A percentile compares a stretch with the other conserved stretches of the same genome.
Evolutionary conservation across 2,888 invertebrate genomes (phyloP).

Genomic region (Steinernema carpocapsae): DNA sequence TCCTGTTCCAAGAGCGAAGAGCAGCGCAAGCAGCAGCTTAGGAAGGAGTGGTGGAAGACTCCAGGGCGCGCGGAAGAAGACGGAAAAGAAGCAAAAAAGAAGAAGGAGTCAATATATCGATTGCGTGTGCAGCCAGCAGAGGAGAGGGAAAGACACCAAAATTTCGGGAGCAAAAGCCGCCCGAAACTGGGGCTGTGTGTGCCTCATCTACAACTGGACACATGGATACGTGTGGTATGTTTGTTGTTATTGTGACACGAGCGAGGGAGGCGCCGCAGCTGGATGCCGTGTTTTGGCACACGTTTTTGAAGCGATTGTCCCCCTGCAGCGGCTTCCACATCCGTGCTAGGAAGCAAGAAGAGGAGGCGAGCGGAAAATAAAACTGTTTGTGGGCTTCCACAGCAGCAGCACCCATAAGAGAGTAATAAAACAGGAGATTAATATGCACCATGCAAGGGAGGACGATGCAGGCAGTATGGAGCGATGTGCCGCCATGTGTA

Average conservation of each 20-base stretch:
- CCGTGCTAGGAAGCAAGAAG: background rate
- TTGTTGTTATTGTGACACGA: slow-evolving; percentile 9
- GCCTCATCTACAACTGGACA: no score
- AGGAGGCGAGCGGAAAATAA: background rate
- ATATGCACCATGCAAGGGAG: slow-evolving; percentile 3
- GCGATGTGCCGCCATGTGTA: no score
- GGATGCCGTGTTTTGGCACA: background rate
- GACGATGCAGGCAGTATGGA: no score
- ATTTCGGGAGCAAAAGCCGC: slow-evolving; percentile 1
- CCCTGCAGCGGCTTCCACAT: background rate
- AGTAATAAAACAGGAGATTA: slow-evolving; percentile 17
- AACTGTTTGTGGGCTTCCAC: background rate
- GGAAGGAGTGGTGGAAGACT: slow-evolving; percentile 27
- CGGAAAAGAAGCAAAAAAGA: slow-evolving; percentile 28
- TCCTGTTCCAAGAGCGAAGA: background rate
- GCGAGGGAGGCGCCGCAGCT: background rate
- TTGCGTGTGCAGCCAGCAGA: slow-evolving; percentile 6
- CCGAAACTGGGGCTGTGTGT: background rate
- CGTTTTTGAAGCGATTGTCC: background rate
- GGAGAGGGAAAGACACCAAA: slow-evolving; percentile 12
- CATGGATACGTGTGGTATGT: background rate
- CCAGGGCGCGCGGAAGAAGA: slow-evolving; percentile 14
- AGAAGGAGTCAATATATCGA: slow-evolving; percentile 35
- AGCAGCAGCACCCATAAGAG: background rate
- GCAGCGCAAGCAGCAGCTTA: slow-evolving; percentile 23